Evolutionary conservation across 2,797 vertebrate species (phyloP), one percentile per base, ranked within the genome.

Genomic region (Hydrocynus forskahlii): DNA sequence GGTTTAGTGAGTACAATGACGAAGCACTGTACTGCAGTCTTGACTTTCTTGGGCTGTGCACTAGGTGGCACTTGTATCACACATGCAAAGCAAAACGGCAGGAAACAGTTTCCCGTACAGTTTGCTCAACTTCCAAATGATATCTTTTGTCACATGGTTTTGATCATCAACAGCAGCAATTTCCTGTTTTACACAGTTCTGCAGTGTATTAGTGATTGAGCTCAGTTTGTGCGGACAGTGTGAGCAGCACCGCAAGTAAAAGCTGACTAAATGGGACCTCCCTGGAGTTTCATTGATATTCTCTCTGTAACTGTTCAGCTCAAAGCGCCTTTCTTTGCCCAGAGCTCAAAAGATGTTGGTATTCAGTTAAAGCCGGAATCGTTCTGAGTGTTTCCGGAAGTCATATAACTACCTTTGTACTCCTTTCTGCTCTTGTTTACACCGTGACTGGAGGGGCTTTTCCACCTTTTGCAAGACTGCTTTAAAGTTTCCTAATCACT

Each of bases 41-140:
- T 16, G 23, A 3, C 16, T 29, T 12, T 60, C 43, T 35, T 74
- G 21, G 21, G 25, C 29, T 75, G 75, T 25, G 9, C 83, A 81
- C 69, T 75, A 84, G 83, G 50, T 81, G 83, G 79, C 70, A 64
- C 62, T 78, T 74, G 38, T 63, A 63, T 17, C 71, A 74, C 68
- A 81, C 7, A 5, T 14, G 63, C 14, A 13, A 16, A 19, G 10
- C 38, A 64, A 57, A 52, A 40, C 14, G 17, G 5, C 5, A 21
- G 55, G 59, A 72, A 72, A 54, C 38, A 50, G 12, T 29, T 40
- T 19, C 21, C 35, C 19, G 9, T 23, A 74, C 5, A 50, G 21
- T 10, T 75, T 57, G 19, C 55, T 55, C 40, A 75, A 17, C 72
- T 45, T 21, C n/a, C 23, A 68, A 60, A 75, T 75, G 38, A 68